Conservation (phyloP, 53 echinoderm and acorn worm species). For the Stichopus horrens region DNA sequence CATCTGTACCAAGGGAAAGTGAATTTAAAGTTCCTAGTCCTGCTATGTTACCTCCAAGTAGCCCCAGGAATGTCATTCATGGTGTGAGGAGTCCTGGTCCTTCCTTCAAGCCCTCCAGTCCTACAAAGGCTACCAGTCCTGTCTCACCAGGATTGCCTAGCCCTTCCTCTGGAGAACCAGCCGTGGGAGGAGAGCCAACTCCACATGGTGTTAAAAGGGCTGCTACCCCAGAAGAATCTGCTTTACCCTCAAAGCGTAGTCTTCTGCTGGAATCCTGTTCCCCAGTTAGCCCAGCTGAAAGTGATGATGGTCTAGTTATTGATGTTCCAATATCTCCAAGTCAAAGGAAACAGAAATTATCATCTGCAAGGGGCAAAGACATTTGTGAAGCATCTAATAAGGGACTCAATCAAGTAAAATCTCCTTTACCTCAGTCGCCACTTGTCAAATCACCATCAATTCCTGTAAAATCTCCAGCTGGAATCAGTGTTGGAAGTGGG, state of each 20-base stretch:
- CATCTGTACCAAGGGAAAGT: constrained; percentile 44
- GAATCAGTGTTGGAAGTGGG: constrained; percentile 55
- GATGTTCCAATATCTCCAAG: constrained; percentile 78
- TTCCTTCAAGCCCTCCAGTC: constrained; percentile 57
- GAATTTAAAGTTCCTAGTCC: constrained; percentile 97
- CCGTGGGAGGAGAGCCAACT: constrained; percentile 54
- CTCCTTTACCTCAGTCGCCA: constrained; percentile 53
- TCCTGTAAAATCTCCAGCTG: constrained; percentile 53
- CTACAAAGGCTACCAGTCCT: constrained; percentile 69
- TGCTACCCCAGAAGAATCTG: constrained; percentile 71
- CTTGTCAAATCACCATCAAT: constrained; percentile 54
- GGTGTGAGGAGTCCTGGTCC: constrained; percentile 72
- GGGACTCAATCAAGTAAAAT: constrained; percentile 10
- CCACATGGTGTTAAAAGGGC: constrained; percentile 68
- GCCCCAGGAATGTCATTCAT: constrained; percentile 67
- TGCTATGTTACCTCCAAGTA: constrained; percentile 85
- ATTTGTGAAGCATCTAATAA: constrained; percentile 43
- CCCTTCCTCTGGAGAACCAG: constrained; percentile 48
- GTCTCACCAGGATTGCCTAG: constrained; percentile 75
- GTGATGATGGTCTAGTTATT: constrained; percentile 79
- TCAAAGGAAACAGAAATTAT: constrained; percentile 32
- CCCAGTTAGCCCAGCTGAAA: constrained; percentile 71
- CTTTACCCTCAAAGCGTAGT: constrained; percentile 57
- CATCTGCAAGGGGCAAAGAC: constrained; percentile 47
- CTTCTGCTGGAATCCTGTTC: constrained; percentile 51